phyloP scores from a whole-genome alignment of 2,888 invertebrate genomes.

The Limnephilus marmoratus region DNA sequence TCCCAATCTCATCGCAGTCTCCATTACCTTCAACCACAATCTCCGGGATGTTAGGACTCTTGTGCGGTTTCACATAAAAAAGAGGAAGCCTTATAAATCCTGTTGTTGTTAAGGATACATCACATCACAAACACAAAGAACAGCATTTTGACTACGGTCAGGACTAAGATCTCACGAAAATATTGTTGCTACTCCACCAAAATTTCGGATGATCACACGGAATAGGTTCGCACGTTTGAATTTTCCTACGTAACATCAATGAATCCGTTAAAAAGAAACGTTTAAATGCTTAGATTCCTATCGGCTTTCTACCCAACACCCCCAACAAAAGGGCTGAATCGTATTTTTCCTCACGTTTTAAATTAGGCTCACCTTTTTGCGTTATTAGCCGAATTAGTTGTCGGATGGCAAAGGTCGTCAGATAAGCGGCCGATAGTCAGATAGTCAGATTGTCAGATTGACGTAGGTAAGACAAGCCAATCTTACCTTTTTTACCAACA shows the following conservation, averaged over 20 bases:
- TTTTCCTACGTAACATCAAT: not conserved
- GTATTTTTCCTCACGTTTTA: not conserved
- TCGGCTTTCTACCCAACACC: not conserved
- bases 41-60: too few species aligned
- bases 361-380: not conserved
- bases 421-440: constrained; percentile 5
- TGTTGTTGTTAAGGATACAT: too few species aligned
- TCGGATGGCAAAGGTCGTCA: not conserved
- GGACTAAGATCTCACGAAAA: not conserved
- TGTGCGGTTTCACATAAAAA: too few species aligned
- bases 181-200: not conserved
- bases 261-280: not conserved
- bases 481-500: constrained; percentile 35
- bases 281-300: not conserved
- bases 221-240: not conserved
- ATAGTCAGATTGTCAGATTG: constrained; percentile 35
- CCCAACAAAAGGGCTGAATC: not conserved
- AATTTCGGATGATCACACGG: not conserved
- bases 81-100: too few species aligned
- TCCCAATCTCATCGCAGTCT: too few species aligned
- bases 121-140: too few species aligned
- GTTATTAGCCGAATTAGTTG: not conserved
- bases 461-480: constrained; percentile 43
- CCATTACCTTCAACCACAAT: too few species aligned
- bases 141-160: not conserved